phyloP scores from a whole-genome alignment of 2,113 vertebrate species.

The Colius striatus region DNA sequence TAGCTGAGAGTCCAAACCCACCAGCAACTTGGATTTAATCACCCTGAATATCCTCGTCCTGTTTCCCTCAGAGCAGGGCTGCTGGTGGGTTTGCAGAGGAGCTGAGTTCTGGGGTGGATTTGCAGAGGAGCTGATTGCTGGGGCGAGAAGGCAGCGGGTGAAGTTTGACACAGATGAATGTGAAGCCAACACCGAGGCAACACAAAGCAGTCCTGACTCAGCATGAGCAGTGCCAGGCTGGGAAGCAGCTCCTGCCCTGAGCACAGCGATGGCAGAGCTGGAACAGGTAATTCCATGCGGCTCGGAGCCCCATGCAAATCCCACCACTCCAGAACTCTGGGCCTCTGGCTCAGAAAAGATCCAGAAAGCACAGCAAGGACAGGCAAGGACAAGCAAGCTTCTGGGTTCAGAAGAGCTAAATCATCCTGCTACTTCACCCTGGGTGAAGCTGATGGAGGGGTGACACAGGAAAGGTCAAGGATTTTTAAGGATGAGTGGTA shows the following conservation, averaged over 20 bases:
- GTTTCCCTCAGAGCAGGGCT: not conserved
- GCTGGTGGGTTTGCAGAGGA: not conserved
- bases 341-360: accelerated
- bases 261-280: not conserved
- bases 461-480: not conserved
- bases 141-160: not conserved
- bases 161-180: not conserved
- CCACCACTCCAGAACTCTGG: not conserved
- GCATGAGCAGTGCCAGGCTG: not conserved
- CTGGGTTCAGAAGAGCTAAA: not conserved
- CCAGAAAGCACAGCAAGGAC: not conserved
- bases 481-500: not conserved
- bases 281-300: not conserved
- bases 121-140: not conserved
- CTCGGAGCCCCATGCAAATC: not conserved
- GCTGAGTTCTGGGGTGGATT: not conserved
- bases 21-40: not conserved
- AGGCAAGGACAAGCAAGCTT: not conserved
- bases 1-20: not conserved
- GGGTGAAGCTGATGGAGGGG: not conserved
- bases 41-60: not conserved
- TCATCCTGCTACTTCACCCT: not conserved
- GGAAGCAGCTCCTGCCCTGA: accelerated
- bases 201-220: not conserved
- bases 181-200: accelerated